These are phyloP conservation scores for Epinephelus moara DNA, from an alignment of 2,113 vertebrate species.

Conservation along the genomic window DNA sequence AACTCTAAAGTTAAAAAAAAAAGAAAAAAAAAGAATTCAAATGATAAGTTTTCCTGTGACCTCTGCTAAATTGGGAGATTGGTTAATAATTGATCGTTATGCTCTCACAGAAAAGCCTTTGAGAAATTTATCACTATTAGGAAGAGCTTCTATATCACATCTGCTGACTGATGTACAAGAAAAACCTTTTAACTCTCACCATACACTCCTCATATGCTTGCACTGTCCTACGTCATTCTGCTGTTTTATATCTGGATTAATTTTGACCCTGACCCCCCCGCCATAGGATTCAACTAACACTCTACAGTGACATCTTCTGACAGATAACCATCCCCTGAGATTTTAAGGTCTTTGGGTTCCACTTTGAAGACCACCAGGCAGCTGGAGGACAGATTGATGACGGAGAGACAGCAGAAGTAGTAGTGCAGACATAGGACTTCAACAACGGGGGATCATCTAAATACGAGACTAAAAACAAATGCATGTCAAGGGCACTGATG, in stretches of 20 bases:
- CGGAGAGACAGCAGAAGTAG: not conserved
- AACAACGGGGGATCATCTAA: constrained; percentile 1
- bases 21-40: constrained; percentile 7
- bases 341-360: constrained; percentile 6
- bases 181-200: constrained; percentile 40
- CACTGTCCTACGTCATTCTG: not conserved
- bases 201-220: constrained; percentile 11
- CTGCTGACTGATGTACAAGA: constrained; percentile 36
- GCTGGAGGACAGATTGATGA: constrained; percentile 13
- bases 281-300: constrained; percentile 19
- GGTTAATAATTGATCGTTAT: constrained; percentile 51
- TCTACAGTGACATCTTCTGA: constrained; percentile 22
- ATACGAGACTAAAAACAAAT: constrained; percentile 31
- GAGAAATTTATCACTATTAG: constrained; percentile 49
- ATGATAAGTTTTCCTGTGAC: not conserved
- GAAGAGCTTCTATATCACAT: constrained; percentile 7
- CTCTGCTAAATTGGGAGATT: constrained; percentile 14
- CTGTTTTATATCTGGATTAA: constrained; percentile 4
- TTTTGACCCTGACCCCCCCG: no score
- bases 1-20: not conserved
- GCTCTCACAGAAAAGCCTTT: constrained; percentile 25
- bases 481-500: constrained; percentile 20
- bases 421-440: not conserved
- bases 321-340: not conserved
- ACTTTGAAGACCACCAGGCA: constrained; percentile 38